Conservation (phyloP, 2,888 invertebrate genomes). For the Acleris literana region DNA sequence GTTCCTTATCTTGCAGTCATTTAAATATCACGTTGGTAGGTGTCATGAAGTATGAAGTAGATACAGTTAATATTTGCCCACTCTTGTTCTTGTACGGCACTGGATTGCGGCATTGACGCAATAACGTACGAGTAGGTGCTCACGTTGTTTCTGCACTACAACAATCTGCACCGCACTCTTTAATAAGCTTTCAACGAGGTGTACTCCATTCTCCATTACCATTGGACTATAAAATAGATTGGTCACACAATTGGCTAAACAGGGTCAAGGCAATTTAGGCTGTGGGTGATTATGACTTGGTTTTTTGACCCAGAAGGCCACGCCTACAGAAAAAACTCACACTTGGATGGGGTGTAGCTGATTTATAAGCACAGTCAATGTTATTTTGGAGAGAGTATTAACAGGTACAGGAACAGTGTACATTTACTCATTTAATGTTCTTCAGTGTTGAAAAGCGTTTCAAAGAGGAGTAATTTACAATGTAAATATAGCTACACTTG, state of each 20-base stretch:
- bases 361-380: not conserved
- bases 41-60: too few species aligned
- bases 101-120: constrained; percentile 1
- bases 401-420: not conserved
- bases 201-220: not conserved
- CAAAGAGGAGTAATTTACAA: constrained; percentile 3
- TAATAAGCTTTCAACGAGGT: constrained; percentile 13
- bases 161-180: constrained; percentile 6
- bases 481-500: not conserved
- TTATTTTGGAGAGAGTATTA: too few species aligned
- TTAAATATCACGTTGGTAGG: too few species aligned
- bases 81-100: not conserved
- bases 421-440: not conserved
- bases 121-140: not conserved
- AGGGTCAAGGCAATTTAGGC: constrained; percentile 28
- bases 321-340: constrained; percentile 1
- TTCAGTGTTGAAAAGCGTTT: constrained; percentile 1
- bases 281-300: constrained; percentile 17
- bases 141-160: not conserved
- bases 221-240: constrained; percentile 25
- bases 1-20: too few species aligned
- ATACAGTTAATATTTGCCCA: too few species aligned
- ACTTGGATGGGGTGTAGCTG: not conserved
- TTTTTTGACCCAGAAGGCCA: constrained; percentile 3
- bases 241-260: constrained; percentile 19